Conservation (phyloP, 1,140 invertebrate species). For the Trachymyrmex septentrionalis region DNA sequence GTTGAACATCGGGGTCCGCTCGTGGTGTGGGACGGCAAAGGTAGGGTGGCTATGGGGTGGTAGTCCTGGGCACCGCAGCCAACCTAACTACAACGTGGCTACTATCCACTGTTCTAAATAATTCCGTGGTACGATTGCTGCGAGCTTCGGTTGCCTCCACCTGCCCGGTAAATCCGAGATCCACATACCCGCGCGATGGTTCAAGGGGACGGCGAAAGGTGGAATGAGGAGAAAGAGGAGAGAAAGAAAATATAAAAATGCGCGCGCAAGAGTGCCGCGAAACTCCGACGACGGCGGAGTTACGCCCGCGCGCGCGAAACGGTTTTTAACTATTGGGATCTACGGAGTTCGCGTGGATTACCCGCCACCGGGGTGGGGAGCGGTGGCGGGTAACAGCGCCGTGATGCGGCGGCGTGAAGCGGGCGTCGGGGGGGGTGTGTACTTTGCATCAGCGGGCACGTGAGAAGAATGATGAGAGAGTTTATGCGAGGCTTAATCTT, state of each 20-base stretch:
- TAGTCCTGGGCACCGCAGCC: conserved; percentile 82
- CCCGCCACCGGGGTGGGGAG: background rate
- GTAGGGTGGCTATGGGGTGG: conserved; percentile 78
- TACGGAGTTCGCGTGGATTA: conserved; percentile 63
- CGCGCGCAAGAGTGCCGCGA: background rate
- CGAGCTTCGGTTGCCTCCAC: conserved; percentile 80
- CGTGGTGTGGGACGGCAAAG: conserved; percentile 73
- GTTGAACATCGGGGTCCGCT: conserved; percentile 73
- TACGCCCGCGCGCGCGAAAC: conserved; percentile 43
- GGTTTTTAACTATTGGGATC: conserved; percentile 72
- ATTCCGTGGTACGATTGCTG: conserved; percentile 84
- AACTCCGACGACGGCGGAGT: conserved; percentile 49
- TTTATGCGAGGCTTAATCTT: conserved; percentile 62
- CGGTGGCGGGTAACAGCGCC: conserved; percentile 2
- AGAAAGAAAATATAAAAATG: conserved; percentile 35
- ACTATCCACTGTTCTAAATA: conserved; percentile 84
- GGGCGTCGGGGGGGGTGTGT: conserved; percentile 54
- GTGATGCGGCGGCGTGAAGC: conserved; percentile 7
- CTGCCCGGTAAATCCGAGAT: conserved; percentile 77
- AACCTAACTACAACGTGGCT: conserved; percentile 83
- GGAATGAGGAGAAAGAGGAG: conserved; percentile 60
- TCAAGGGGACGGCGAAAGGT: conserved; percentile 66
- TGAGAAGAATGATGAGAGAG: conserved; percentile 69
- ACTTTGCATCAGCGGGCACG: conserved; percentile 68
- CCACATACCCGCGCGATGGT: conserved; percentile 62